phyloP scores from a whole-genome alignment of 2,797 vertebrate species.

The Novumbra hubbsi region DNA sequence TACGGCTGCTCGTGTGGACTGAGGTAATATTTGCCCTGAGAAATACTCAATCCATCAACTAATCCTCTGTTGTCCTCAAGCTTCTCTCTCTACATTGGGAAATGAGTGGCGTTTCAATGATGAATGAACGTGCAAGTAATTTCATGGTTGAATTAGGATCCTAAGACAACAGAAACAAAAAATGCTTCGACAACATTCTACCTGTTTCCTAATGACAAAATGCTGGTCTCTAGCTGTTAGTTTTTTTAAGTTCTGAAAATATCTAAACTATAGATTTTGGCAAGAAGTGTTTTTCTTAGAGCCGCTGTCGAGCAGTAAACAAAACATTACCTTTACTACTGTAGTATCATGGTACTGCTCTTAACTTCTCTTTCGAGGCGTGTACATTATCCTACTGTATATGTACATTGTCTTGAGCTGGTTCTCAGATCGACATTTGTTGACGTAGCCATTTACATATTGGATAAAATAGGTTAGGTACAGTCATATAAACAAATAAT shows the following conservation, averaged over 20 bases:
- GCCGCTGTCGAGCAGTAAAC: slow-evolving; percentile 44
- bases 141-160: slow-evolving; percentile 74
- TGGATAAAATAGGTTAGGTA: not conserved
- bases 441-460: not conserved
- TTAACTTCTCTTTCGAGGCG: slow-evolving; percentile 25
- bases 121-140: slow-evolving; percentile 73
- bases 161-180: slow-evolving; percentile 67
- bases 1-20: slow-evolving; percentile 47
- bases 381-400: slow-evolving; percentile 24
- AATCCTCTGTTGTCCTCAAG: slow-evolving; percentile 44
- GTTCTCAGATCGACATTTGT: not conserved
- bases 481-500: too few relatives aligned
- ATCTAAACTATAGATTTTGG: slow-evolving; percentile 58
- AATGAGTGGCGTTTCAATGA: slow-evolving; percentile 54
- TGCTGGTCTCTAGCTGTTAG: slow-evolving; percentile 22
- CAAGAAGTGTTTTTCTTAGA: slow-evolving; percentile 46
- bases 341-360: slow-evolving; percentile 23
- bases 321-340: slow-evolving; percentile 43
- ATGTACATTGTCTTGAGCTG: not conserved
- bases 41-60: slow-evolving; percentile 65
- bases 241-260: slow-evolving; percentile 38
- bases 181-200: slow-evolving; percentile 63
- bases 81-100: slow-evolving; percentile 37
- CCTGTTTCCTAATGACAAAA: slow-evolving; percentile 60
- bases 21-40: slow-evolving; percentile 61